A percentile compares a stretch with the other conserved stretches of the same genome.
phyloP scores from a whole-genome alignment of 2,797 vertebrate genomes.

The Heteromormyrus szaboi region DNA sequence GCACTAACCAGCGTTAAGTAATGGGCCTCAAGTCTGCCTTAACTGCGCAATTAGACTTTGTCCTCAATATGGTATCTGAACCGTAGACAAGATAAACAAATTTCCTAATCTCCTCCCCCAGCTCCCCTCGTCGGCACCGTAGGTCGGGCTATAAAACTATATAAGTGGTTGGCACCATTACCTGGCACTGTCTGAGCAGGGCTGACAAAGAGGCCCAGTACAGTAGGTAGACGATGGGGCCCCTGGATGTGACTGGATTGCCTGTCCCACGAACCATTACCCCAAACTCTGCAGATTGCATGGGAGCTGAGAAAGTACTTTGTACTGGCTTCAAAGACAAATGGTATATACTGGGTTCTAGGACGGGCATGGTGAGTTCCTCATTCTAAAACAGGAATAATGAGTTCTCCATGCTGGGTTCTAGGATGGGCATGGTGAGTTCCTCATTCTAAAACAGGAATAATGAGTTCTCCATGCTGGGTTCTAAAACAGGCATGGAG shows the following conservation, averaged over 20 bases:
- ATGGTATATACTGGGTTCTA: not conserved
- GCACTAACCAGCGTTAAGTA: slow-evolving; percentile 1
- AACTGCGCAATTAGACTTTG: slow-evolving; percentile 6
- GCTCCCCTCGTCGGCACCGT: not conserved
- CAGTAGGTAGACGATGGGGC: not conserved
- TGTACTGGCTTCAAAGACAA: not conserved
- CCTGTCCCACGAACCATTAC: not conserved
- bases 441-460: not conserved
- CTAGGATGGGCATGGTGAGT: not conserved
- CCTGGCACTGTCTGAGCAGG: not conserved
- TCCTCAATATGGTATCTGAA: not conserved
- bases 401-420: not conserved
- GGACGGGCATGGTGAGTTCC: not conserved
- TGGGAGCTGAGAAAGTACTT: not conserved
- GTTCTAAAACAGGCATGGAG: not conserved
- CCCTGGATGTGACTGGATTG: not conserved
- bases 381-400: not conserved
- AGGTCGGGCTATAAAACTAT: not conserved
- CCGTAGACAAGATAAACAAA: not conserved
- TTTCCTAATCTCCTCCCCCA: not conserved
- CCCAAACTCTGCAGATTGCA: not conserved
- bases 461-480: not conserved
- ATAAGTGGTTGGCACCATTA: not conserved
- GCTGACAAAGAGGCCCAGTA: not conserved
- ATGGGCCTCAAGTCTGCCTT: not conserved